Percentiles rank a stretch among this genome's conserved stretches.
These are phyloP conservation scores for Hemibagrus guttatus DNA, from an alignment of 2,797 vertebrate genomes.

Conservation along the genomic window DNA sequence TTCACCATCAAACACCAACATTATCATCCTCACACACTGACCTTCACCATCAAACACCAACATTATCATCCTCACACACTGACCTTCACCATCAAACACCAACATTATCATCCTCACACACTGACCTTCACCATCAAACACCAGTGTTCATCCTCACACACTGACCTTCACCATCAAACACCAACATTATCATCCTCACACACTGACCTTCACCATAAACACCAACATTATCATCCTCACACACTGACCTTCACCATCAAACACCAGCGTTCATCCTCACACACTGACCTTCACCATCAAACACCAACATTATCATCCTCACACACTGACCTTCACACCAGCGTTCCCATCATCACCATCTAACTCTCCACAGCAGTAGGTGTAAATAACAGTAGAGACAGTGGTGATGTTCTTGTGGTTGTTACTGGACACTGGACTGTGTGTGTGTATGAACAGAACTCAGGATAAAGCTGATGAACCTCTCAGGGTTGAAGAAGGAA, in stretches of 20 bases:
- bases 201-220: no score
- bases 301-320: no score
- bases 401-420: background rate
- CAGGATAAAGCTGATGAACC: conserved; percentile 90
- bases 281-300: background rate
- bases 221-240: background rate
- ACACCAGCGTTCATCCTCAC: background rate
- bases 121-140: no score
- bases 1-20: no score
- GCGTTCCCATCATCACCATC: background rate
- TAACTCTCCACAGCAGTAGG: background rate
- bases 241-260: background rate
- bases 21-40: no score
- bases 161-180: background rate
- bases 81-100: no score
- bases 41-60: no score
- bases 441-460: conserved; percentile 75
- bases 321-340: background rate
- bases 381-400: background rate
- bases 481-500: conserved; percentile 86
- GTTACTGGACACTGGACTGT: conserved; percentile 31
- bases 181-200: no score
- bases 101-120: no score
- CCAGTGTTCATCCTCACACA: no score
- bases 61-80: no score